phyloP scores from a whole-genome alignment of 2,888 invertebrate species.

The Belgica antarctica region DNA sequence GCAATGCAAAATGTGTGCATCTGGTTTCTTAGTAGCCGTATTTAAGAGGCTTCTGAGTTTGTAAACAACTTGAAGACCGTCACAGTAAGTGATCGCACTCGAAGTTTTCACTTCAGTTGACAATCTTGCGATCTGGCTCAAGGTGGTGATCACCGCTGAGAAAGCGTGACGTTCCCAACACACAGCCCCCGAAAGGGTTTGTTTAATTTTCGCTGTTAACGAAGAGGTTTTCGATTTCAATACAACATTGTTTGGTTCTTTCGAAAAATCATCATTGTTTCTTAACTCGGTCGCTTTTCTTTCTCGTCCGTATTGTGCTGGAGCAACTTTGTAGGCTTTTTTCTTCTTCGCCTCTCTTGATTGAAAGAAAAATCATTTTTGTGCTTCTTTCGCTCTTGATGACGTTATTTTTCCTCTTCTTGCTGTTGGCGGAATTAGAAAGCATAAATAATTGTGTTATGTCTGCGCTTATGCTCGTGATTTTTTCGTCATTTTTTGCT shows the following conservation, averaged over 20 bases:
- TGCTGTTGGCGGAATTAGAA: conserved; percentile 9
- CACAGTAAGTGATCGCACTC: no score
- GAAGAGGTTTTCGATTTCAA: conserved; percentile 5
- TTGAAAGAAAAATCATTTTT: conserved; percentile 23
- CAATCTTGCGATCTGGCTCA: no score
- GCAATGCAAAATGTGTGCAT: no score
- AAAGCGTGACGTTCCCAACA: no score
- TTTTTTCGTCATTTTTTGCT: conserved; percentile 23
- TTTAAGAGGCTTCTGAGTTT: no score
- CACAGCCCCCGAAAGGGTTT: no score
- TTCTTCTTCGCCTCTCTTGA: conserved; percentile 2
- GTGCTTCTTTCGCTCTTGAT: not conserved
- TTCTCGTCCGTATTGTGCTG: no score
- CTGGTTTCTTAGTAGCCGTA: no score
- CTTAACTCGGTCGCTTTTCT: not conserved
- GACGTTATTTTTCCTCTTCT: not conserved
- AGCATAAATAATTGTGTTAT: conserved; percentile 39
- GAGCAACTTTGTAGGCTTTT: not conserved
- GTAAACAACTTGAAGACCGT: no score
- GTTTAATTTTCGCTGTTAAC: not conserved
- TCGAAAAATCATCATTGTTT: conserved; percentile 8
- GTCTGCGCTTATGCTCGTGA: not conserved
- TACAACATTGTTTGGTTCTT: not conserved
- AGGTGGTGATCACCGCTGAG: no score
- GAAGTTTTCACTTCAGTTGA: no score